phyloP scores from a whole-genome alignment of 2,888 invertebrate genomes.

The Nephrotoma guestfalica region DNA sequence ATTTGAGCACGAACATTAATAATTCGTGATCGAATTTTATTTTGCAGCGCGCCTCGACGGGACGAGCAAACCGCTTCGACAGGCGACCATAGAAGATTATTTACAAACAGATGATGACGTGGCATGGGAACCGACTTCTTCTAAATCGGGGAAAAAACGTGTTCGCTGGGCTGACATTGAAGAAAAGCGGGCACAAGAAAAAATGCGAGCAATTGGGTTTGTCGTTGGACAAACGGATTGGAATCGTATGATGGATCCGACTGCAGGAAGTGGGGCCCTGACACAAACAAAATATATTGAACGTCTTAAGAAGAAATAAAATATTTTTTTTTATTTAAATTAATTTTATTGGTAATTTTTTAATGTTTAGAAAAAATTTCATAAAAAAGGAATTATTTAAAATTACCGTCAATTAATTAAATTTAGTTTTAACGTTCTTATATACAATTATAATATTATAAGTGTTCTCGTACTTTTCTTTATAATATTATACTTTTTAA shows the following conservation, averaged over 20 bases:
- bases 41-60: constrained; percentile 86
- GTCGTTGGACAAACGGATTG: constrained; percentile 95
- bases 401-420: not conserved
- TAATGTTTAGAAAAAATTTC: not conserved
- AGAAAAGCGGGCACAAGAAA: constrained; percentile 79
- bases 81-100: constrained; percentile 83
- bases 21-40: constrained; percentile 24
- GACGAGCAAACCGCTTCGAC: constrained; percentile 56
- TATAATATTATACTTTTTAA: not conserved
- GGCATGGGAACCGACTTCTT: constrained; percentile 48
- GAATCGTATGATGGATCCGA: constrained; percentile 88
- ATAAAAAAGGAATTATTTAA: not conserved
- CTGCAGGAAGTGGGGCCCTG: constrained; percentile 74
- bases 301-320: constrained; percentile 31
- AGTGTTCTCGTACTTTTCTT: not conserved
- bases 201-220: constrained; percentile 90
- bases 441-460: not conserved
- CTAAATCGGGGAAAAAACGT: constrained; percentile 71
- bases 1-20: constrained; percentile 15
- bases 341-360: not conserved
- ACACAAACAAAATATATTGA: constrained; percentile 90
- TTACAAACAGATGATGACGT: constrained; percentile 53
- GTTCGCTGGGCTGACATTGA: constrained; percentile 97
- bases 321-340: not conserved
- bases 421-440: not conserved